Conservation (phyloP, 2,888 invertebrate genomes). For the Serripes groenlandicus region DNA sequence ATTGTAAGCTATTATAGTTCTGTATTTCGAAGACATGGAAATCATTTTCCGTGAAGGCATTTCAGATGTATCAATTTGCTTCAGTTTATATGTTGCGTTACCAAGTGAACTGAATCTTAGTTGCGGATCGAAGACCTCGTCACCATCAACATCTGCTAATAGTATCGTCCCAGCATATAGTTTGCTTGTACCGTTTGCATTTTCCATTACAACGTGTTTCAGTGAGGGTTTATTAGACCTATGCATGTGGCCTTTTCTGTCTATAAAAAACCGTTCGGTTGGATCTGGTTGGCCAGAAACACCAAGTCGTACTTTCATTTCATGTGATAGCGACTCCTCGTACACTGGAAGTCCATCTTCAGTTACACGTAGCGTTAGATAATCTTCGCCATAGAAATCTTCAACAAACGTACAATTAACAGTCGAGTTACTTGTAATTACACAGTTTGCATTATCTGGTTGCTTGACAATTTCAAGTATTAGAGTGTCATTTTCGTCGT, state of each 20-base stretch:
- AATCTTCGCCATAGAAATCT: slow-evolving; percentile 64
- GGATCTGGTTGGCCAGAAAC: slow-evolving; percentile 33
- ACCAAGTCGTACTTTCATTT: slow-evolving; percentile 29
- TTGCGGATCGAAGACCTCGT: slow-evolving; percentile 31
- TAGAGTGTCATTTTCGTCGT: slow-evolving; percentile 65
- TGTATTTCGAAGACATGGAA: slow-evolving; percentile 18
- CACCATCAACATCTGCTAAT: slow-evolving; percentile 53
- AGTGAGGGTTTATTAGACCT: slow-evolving; percentile 42
- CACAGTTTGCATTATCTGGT: slow-evolving; percentile 50
- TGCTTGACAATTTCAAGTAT: slow-evolving; percentile 44
- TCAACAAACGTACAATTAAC: slow-evolving; percentile 44
- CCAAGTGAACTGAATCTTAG: slow-evolving; percentile 34
- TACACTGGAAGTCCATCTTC: slow-evolving; percentile 46
- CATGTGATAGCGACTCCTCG: slow-evolving; percentile 33
- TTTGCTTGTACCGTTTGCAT: slow-evolving; percentile 40
- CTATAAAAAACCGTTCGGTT: slow-evolving; percentile 50
- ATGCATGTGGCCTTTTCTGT: slow-evolving; percentile 37
- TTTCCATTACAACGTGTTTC: slow-evolving; percentile 15
- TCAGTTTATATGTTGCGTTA: slow-evolving; percentile 37
- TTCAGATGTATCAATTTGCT: background rate
- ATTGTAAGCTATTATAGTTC: slow-evolving; percentile 46
- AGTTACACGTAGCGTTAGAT: slow-evolving; percentile 50
- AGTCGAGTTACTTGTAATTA: slow-evolving; percentile 52
- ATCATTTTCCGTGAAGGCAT: slow-evolving; percentile 13
- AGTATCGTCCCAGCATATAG: slow-evolving; percentile 44